These are phyloP conservation scores for Crocallis elinguaria DNA, from an alignment of 2,888 invertebrate species.

Conservation along the genomic window DNA sequence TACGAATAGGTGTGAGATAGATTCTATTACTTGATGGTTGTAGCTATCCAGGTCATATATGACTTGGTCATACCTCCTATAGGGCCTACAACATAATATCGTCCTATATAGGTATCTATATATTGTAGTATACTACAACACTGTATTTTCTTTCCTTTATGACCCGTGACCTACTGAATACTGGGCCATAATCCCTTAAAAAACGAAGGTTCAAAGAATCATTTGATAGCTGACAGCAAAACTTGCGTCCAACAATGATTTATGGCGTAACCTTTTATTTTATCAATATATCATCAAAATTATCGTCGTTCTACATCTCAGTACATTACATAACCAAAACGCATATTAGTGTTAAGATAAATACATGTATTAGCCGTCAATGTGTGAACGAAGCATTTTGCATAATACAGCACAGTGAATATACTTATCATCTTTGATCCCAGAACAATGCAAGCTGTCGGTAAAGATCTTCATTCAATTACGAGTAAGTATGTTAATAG, in stretches of 20 bases:
- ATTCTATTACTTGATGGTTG: no score
- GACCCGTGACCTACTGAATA: no score
- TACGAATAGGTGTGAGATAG: no score
- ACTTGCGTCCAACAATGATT: conserved; percentile 12
- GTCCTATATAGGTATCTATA: no score
- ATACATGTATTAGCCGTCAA: conserved; percentile 27
- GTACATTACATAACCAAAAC: conserved; percentile 56
- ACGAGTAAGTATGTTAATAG: conserved; percentile 16
- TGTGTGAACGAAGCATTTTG: conserved; percentile 30
- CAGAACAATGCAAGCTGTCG: conserved; percentile 27
- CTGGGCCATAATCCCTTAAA: no score
- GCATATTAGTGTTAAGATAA: conserved; percentile 46
- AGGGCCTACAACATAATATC: no score
- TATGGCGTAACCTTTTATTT: conserved; percentile 20
- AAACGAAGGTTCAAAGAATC: background rate
- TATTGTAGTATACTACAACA: no score
- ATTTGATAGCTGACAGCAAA: no score
- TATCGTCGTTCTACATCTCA: conserved; percentile 53
- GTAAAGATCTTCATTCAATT: conserved; percentile 39
- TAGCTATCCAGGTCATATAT: no score
- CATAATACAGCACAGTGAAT: conserved; percentile 25
- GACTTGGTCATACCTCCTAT: no score
- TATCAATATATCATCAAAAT: conserved; percentile 28
- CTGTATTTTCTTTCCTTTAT: no score
- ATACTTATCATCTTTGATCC: conserved; percentile 27